Conservation (phyloP, 2,113 vertebrate species). For the Ramphastos sulfuratus region DNA sequence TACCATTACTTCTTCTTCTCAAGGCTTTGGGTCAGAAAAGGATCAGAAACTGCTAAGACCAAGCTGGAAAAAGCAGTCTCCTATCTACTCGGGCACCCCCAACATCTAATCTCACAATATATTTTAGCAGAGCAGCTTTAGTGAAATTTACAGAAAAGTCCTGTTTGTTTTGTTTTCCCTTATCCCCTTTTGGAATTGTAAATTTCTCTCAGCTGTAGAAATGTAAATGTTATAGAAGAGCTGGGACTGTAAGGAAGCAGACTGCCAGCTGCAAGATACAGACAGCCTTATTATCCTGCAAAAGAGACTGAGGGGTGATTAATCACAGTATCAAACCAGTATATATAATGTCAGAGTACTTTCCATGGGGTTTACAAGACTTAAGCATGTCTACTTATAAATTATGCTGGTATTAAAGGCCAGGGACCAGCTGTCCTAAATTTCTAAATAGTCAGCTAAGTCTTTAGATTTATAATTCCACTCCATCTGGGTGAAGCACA, state of each 20-base stretch:
- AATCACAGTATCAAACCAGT: slow-evolving; percentile 61
- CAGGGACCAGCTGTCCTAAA: slow-evolving; percentile 59
- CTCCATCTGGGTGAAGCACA: slow-evolving; percentile 41
- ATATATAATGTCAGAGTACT: slow-evolving; percentile 54
- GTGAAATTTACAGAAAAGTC: slow-evolving; percentile 32
- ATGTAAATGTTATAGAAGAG: slow-evolving; percentile 45
- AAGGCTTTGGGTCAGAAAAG: background rate
- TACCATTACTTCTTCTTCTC: background rate
- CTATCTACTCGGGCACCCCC: background rate
- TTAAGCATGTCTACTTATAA: slow-evolving; percentile 55
- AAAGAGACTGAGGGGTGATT: slow-evolving; percentile 3
- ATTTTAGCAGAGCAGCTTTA: slow-evolving; percentile 25
- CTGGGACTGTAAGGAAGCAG: background rate
- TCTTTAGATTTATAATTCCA: slow-evolving; percentile 46
- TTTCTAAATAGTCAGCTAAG: slow-evolving; percentile 56
- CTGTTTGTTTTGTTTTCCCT: slow-evolving; percentile 16
- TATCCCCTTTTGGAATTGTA: background rate
- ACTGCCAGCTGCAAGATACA: slow-evolving; percentile 47
- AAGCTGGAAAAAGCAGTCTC: background rate
- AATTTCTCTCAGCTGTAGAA: slow-evolving; percentile 40
- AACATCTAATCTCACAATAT: background rate
- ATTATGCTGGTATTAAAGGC: slow-evolving; percentile 60
- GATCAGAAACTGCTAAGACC: background rate
- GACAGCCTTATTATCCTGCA: slow-evolving; percentile 37
- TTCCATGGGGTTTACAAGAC: slow-evolving; percentile 53